Base-by-base conservation (phyloP, 2,113 vertebrate species). In the Dascyllus trimaculatus region DNA sequence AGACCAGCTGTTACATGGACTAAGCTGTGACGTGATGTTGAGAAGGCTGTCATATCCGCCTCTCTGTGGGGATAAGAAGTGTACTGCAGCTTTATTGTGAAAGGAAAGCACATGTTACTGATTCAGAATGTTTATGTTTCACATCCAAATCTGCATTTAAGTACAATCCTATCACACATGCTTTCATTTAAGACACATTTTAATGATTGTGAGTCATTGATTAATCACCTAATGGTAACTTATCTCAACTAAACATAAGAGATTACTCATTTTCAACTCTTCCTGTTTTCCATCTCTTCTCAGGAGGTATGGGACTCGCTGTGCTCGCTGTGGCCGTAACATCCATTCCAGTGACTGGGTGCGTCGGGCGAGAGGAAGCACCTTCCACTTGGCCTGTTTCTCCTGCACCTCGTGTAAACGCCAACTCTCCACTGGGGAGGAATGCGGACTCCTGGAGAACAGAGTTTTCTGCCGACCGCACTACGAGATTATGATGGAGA, bases 301-400 rank as follows among this genome's bases (percentile, higher is more conserved):
- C 85, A 99, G 98, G 94, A 95, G 95, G 26, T 99, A 98, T 5
- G 98, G 98, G 60, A 99, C 97, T 0, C 96, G 98, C 46, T 99
- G 98, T 22, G 95, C 97, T 51, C 97, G 98, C n/a, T 99, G 98
- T 5, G 98, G 98, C 40, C 94, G 98, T 46, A 98, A 98, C 87
- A 98, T 99, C 81, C 96, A 98, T 14, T 94, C 97, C 4, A 98
- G 94, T 1, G 98, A 99, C 93, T 99, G 98, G 98, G 98, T 99
- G 32, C 96, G 97, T 0, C 90, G 97, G 75, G 97, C 97, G 0
- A 96, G 96, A n/a, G 98, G 98, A 0, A 98, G 96, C 4, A 97
- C 98, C 0, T 99, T 98, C 78, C 98, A 99, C 92, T 78, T 99
- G 93, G 97, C 97, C 0, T 99, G 98, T 76, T 99, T 99, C 15